These are phyloP conservation scores for Tenthredo distinguenda DNA, from an alignment of 2,888 invertebrate genomes.

Conservation along the genomic window DNA sequence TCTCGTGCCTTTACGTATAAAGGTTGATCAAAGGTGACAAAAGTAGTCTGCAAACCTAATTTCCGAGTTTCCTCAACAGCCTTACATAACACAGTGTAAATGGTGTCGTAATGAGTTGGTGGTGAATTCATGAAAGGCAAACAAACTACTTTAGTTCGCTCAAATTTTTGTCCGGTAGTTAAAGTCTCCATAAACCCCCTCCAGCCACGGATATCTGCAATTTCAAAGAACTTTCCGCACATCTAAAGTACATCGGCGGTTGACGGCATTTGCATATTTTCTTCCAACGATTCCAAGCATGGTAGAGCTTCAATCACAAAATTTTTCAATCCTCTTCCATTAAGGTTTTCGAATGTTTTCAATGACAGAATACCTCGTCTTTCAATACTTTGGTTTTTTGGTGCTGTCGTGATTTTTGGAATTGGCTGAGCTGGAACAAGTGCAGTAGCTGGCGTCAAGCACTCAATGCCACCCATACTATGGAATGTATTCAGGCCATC, in stretches of 20 bases:
- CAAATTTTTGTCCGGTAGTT: slow-evolving; percentile 10
- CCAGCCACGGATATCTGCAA: slow-evolving; percentile 58
- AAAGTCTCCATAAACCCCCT: slow-evolving; percentile 60
- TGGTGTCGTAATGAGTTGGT: slow-evolving; percentile 59
- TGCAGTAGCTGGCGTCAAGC: slow-evolving; percentile 36
- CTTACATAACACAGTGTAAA: slow-evolving; percentile 58
- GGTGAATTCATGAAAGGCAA: slow-evolving; percentile 59
- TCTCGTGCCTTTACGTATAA: slow-evolving; percentile 63
- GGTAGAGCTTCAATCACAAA: slow-evolving; percentile 41
- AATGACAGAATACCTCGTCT: slow-evolving; percentile 1
- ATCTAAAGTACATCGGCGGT: slow-evolving; percentile 52
- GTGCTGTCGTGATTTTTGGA: not conserved
- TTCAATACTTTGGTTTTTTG: slow-evolving; percentile 1
- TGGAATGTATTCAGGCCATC: slow-evolving; percentile 51
- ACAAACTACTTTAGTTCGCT: slow-evolving; percentile 53
- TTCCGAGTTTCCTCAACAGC: not conserved
- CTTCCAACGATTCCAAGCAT: slow-evolving; percentile 23
- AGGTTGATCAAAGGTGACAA: slow-evolving; percentile 63
- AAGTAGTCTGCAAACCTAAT: not conserved
- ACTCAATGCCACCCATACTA: slow-evolving; percentile 33
- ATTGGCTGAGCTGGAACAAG: slow-evolving; percentile 1
- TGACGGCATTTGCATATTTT: slow-evolving; percentile 9
- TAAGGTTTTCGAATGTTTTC: slow-evolving; percentile 45
- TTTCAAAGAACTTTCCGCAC: slow-evolving; percentile 54
- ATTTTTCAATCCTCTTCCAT: slow-evolving; percentile 50